phyloP scores from a whole-genome alignment of 2,888 invertebrate species.

The Onchidella celtica region DNA sequence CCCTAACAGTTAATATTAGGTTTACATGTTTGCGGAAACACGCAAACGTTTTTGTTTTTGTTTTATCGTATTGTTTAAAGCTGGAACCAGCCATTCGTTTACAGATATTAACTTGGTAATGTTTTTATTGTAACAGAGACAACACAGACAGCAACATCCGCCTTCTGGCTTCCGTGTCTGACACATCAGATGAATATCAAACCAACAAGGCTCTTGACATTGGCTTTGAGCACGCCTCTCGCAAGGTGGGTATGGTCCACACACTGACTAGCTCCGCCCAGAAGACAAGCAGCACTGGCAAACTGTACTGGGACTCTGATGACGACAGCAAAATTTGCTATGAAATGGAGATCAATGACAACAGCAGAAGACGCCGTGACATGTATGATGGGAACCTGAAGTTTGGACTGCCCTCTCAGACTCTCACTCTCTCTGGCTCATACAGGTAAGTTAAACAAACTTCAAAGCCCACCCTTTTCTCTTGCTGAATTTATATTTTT shows the following conservation, averaged over 20 bases:
- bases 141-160: constrained; percentile 59
- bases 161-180: constrained; percentile 58
- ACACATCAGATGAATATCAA: constrained; percentile 51
- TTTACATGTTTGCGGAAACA: no score
- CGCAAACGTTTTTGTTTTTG: no score
- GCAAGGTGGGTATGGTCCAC: constrained; percentile 60
- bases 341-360: constrained; percentile 42
- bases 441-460: constrained; percentile 28
- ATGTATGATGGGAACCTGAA: constrained; percentile 53
- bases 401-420: constrained; percentile 57
- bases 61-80: no score
- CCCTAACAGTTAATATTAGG: no score
- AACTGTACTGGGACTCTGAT: constrained; percentile 61
- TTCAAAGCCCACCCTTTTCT: no score
- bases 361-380: constrained; percentile 22
- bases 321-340: constrained; percentile 55
- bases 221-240: constrained; percentile 53
- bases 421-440: constrained; percentile 47
- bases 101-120: no score
- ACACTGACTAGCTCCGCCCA: constrained; percentile 47
- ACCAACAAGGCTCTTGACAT: constrained; percentile 37
- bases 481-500: no score
- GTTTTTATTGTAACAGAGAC: no score
- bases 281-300: constrained; percentile 53
- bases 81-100: no score